These are phyloP conservation scores for Celastrina argiolus DNA, from an alignment of 2,888 invertebrate species.

Conservation along the genomic window DNA sequence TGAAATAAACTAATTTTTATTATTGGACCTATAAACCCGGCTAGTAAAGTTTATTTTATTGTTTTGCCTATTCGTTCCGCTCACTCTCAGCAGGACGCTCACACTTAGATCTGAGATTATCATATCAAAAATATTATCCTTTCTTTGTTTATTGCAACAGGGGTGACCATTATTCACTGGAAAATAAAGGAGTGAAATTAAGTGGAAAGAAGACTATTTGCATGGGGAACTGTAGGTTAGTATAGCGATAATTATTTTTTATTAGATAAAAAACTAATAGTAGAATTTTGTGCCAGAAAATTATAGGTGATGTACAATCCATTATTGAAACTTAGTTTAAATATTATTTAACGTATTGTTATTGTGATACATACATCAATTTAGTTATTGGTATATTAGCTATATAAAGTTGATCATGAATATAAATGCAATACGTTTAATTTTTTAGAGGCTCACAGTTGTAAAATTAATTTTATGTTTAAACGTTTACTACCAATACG, in stretches of 20 bases:
- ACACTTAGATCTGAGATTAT: constrained; percentile 72
- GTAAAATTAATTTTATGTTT: not conserved
- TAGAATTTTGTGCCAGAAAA: too few species aligned
- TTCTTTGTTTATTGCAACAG: constrained; percentile 31
- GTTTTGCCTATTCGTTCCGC: constrained; percentile 67
- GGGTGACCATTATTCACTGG: constrained; percentile 37
- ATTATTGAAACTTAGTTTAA: too few species aligned
- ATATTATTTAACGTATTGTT: too few species aligned
- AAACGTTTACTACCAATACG: not conserved
- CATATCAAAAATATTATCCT: constrained; percentile 48
- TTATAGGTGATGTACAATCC: too few species aligned
- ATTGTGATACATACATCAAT: too few species aligned
- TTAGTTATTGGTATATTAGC: too few species aligned
- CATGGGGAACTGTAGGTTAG: too few species aligned
- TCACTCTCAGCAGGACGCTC: constrained; percentile 65
- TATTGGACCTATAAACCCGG: not conserved
- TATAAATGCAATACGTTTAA: not conserved
- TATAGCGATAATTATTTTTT: too few species aligned
- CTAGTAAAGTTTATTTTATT: constrained; percentile 24
- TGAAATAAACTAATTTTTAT: constrained; percentile 13
- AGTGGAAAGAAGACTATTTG: too few species aligned
- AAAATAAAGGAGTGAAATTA: not conserved
- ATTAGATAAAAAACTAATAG: too few species aligned
- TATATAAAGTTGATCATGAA: too few species aligned
- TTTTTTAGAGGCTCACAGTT: not conserved